phyloP scores from a whole-genome alignment of 2,888 invertebrate genomes.

The Pterostichus madidus region DNA sequence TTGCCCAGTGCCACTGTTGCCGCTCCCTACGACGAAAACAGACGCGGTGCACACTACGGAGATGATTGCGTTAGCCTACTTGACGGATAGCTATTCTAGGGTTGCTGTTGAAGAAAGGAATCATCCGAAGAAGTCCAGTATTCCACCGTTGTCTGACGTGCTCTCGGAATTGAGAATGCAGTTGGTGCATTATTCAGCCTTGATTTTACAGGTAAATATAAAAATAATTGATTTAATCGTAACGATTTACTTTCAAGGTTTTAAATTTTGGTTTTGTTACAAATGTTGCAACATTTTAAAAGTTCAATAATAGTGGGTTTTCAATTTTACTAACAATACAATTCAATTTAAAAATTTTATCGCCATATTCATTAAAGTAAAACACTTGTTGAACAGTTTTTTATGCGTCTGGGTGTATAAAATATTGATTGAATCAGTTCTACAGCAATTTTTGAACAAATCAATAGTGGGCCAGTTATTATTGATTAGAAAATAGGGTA shows the following conservation, averaged over 20 bases:
- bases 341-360: too few relatives aligned
- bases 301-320: too few relatives aligned
- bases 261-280: too few relatives aligned
- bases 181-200: constrained; percentile 78
- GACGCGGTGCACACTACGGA: constrained; percentile 69
- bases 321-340: too few relatives aligned
- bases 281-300: too few relatives aligned
- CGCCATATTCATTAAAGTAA: neutral
- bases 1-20: constrained; percentile 73
- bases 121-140: constrained; percentile 87
- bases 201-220: constrained; percentile 77
- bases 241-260: too few relatives aligned
- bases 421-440: constrained; percentile 6
- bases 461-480: constrained; percentile 32
- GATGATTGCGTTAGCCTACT: constrained; percentile 76
- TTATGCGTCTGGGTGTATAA: neutral
- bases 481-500: constrained; percentile 19
- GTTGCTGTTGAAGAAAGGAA: constrained; percentile 87
- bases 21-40: constrained; percentile 62
- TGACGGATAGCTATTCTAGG: constrained; percentile 84
- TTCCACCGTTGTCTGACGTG: constrained; percentile 86
- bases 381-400: constrained; percentile 16
- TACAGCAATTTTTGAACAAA: neutral
- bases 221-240: neutral
- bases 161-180: constrained; percentile 80